Conservation (phyloP, 2,888 invertebrate species). For the Heliconius charithonia region DNA sequence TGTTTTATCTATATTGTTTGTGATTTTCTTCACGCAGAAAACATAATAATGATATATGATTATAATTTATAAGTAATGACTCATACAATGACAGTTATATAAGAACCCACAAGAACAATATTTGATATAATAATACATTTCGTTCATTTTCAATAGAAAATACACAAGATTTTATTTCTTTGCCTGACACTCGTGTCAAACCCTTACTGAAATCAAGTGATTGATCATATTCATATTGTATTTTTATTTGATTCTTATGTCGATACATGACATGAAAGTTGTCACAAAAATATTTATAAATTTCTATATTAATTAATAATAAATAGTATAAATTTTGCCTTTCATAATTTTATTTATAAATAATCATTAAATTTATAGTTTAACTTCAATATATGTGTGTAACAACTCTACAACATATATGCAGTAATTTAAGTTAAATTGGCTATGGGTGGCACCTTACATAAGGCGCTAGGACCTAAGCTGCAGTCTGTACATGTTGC, state of each 20-base stretch:
- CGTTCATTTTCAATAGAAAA: neutral
- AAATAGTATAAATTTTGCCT: neutral
- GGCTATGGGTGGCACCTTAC: constrained; percentile 62
- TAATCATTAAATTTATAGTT: neutral
- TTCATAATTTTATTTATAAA: neutral
- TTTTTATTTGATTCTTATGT: neutral
- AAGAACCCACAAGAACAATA: neutral
- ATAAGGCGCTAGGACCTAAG: constrained; percentile 71
- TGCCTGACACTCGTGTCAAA: neutral
- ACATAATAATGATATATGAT: neutral
- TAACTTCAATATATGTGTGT: constrained; percentile 18
- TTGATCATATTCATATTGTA: neutral
- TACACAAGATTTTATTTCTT: neutral
- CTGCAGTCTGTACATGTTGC: constrained; percentile 71
- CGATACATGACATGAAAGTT: no score
- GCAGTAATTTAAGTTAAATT: constrained; percentile 65
- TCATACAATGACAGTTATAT: neutral
- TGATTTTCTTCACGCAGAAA: constrained; percentile 3
- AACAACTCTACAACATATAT: constrained; percentile 57
- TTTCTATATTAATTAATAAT: neutral
- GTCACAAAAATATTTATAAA: no score
- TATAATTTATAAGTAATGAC: neutral
- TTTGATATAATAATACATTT: neutral
- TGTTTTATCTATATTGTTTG: constrained; percentile 5
- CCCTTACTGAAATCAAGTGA: neutral